These are phyloP conservation scores for Mongoloraphidia duomilia DNA, from an alignment of 2,888 invertebrate genomes.

Conservation along the genomic window DNA sequence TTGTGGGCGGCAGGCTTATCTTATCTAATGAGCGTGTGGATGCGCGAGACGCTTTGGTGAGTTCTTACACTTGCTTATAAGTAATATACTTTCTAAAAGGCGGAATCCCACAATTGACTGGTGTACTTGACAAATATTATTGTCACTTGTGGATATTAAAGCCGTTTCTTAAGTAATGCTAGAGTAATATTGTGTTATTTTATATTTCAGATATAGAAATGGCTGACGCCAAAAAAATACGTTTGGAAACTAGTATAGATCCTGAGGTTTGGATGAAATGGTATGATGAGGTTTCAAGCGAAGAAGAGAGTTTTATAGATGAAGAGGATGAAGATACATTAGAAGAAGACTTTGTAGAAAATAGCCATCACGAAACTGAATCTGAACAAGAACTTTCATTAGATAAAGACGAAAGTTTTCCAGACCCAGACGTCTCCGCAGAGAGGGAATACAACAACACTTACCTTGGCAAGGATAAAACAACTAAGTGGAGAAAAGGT, in stretches of 20 bases:
- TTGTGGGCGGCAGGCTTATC: constrained; percentile 93
- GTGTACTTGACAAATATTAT: no score
- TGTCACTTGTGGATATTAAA: no score
- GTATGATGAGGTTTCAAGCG: constrained; percentile 8
- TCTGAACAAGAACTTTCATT: neutral
- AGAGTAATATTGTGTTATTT: no score
- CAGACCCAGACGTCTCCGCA: neutral
- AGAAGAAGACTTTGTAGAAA: neutral
- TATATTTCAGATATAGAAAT: constrained; percentile 1
- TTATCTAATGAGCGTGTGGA: constrained; percentile 82
- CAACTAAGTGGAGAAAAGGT: no score
- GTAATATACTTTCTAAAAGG: no score
- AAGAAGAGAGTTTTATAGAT: constrained; percentile 6
- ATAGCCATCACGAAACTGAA: neutral
- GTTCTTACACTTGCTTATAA: constrained; percentile 22
- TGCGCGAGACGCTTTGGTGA: constrained; percentile 75
- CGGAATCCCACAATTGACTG: no score
- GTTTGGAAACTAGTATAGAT: constrained; percentile 5
- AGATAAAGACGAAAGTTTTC: neutral
- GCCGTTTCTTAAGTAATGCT: no score
- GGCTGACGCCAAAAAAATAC: constrained; percentile 5
- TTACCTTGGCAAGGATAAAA: neutral
- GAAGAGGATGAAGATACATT: constrained; percentile 6
- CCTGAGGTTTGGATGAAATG: constrained; percentile 5
- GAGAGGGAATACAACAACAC: neutral